Percentiles rank a stretch among this genome's conserved stretches.
These are phyloP conservation scores for Lophotriccus pileatus DNA, from an alignment of 2,797 vertebrate genomes.

Conservation along the genomic window DNA sequence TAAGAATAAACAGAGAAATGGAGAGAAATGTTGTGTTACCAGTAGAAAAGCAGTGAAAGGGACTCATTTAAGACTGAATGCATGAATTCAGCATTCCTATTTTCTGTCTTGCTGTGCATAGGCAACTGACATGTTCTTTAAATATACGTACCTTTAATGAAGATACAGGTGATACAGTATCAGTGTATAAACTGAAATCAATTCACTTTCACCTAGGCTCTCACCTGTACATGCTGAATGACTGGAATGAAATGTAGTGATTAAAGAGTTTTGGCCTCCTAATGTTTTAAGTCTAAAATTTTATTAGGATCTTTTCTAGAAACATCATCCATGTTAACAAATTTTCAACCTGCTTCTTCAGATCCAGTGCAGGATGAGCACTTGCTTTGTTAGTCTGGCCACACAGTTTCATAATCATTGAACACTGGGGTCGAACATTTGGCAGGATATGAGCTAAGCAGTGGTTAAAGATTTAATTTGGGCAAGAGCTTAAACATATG, in stretches of 20 bases:
- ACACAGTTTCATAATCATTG: background rate
- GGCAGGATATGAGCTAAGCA: background rate
- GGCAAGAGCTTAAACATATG: background rate
- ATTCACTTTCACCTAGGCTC: background rate
- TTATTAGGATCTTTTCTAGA: background rate
- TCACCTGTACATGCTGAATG: background rate
- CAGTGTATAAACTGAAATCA: background rate
- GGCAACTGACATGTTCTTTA: background rate
- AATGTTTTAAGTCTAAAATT: background rate
- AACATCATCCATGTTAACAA: background rate
- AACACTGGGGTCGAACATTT: background rate
- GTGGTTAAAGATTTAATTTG: background rate
- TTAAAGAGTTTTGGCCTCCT: background rate
- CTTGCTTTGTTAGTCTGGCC: background rate
- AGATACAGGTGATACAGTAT: background rate
- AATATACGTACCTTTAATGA: background rate
- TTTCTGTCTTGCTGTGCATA: background rate
- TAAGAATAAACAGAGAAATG: background rate
- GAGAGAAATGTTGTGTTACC: background rate
- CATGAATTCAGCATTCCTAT: background rate
- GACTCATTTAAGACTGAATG: background rate
- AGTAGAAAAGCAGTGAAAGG: background rate
- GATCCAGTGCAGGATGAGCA: background rate
- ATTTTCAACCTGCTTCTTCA: background rate
- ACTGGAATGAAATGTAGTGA: background rate